Evolutionary conservation across 2,888 invertebrate genomes (phyloP), one percentile per base, ranked within the genome.

Genomic region (Parthenolecanium corni): DNA sequence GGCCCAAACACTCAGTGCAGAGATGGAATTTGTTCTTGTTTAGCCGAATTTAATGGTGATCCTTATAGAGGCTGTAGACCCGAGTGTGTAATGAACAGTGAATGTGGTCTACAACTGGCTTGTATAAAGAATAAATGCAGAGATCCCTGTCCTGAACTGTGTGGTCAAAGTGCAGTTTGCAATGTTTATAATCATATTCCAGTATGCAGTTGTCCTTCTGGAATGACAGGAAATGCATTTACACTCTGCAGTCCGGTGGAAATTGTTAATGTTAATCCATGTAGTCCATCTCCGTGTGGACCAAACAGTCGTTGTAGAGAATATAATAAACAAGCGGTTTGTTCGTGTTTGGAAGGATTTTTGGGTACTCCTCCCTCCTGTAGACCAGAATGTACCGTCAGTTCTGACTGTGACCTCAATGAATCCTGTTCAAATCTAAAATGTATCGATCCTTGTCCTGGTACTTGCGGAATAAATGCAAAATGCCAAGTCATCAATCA

Each of bases 1-100:
- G 82, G 89, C 14, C 74, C 84, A 4, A 89, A 89, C 72, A 78
- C 89, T 2, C 76, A 80, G 57, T 77, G 77, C 69, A 74, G 75
- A 66, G 79, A 82, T 68, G 84, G 83, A 21, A 72, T 79, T 65
- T 89, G 88, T 70, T 79, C 80, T 21, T 89, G 89, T 70, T 71
- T 82, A 65, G 74, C 76, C n/a, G 84, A 84, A 69, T 86, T 84
- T 71, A 79, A 78, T 69, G 84, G 85, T 54, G 82, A 84, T 74
- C 85, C 86, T 20, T 75, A 76, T 64, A 67, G 69, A 38, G 73
- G 74, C 21, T 76, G 76, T 53, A 56, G 68, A 49, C 69, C 69
- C 24, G 68, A 72, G 63, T 73, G 73, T 64, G 65, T 68, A 11
- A 57, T 70, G 9, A 72, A 71, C 65, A 66, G 68, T 11, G 73